Evolutionary conservation across 2,888 invertebrate species (phyloP).

Genomic region (Protodeltote pygarga): DNA sequence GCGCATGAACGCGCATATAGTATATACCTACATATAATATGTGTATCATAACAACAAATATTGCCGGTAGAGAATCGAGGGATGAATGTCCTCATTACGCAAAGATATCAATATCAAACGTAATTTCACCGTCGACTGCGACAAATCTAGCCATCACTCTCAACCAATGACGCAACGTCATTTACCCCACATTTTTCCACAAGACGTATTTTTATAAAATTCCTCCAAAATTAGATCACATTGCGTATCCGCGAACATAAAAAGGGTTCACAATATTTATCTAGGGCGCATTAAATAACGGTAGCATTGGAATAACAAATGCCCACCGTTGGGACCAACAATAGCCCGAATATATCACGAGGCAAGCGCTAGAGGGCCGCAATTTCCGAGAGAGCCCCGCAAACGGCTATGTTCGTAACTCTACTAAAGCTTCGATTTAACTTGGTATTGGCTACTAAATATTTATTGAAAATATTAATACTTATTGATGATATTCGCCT

Average conservation of each 20-base stretch:
- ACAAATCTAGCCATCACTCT: slow-evolving; percentile 43
- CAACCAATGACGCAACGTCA: slow-evolving; percentile 21
- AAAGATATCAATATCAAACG: slow-evolving; percentile 43
- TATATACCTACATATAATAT: no score
- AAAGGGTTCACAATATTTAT: slow-evolving; percentile 73
- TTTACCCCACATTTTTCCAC: slow-evolving; percentile 39
- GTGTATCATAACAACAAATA: no score
- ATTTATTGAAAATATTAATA: slow-evolving; percentile 52
- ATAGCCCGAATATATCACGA: slow-evolving; percentile 66
- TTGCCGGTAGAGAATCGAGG: not conserved
- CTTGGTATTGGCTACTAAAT: slow-evolving; percentile 49
- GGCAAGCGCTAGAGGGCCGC: slow-evolving; percentile 55
- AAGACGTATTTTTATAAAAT: slow-evolving; percentile 55
- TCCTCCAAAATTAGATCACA: slow-evolving; percentile 61
- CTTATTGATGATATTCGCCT: slow-evolving; percentile 40
- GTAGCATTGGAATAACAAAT: slow-evolving; percentile 73
- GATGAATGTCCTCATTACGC: slow-evolving; percentile 24
- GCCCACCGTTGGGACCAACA: slow-evolving; percentile 64
- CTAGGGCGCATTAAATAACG: slow-evolving; percentile 70
- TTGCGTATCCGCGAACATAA: slow-evolving; percentile 58
- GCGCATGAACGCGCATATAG: no score
- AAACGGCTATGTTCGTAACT: slow-evolving; percentile 46
- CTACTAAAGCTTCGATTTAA: slow-evolving; percentile 46
- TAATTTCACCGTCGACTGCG: slow-evolving; percentile 32
- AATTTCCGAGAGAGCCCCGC: slow-evolving; percentile 59